Percentiles rank a stretch among this genome's conserved stretches.
Conservation (phyloP, 2,888 invertebrate species). For the Athripsodes cinereus region DNA sequence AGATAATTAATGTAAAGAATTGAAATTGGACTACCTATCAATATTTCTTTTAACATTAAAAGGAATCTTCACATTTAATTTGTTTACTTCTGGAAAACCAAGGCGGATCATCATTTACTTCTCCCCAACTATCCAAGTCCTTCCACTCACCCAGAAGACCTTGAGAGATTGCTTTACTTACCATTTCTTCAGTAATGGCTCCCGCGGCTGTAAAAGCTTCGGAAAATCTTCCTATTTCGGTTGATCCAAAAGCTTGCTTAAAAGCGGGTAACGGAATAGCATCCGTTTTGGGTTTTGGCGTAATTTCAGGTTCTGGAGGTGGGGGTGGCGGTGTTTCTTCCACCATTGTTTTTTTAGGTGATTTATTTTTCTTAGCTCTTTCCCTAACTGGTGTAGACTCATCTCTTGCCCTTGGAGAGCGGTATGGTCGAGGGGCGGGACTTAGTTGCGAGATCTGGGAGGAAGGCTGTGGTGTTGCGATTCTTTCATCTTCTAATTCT, state of each 20-base stretch:
- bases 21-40: too few relatives aligned
- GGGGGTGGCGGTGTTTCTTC: constrained; percentile 11
- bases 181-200: constrained; percentile 35
- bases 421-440: constrained; percentile 21
- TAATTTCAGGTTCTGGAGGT: constrained; percentile 19
- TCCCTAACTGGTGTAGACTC: constrained; percentile 16
- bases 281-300: constrained; percentile 5
- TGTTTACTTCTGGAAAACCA: constrained; percentile 4
- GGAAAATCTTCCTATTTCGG: constrained; percentile 79
- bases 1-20: too few relatives aligned
- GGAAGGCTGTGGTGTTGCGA: constrained; percentile 5
- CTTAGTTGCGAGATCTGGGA: not conserved
- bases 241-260: constrained; percentile 80
- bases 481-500: constrained; percentile 5
- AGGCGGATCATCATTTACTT: constrained; percentile 5
- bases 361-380: constrained; percentile 21
- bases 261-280: constrained; percentile 66
- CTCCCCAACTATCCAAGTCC: constrained; percentile 6
- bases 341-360: constrained; percentile 25
- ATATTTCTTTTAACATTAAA: constrained; percentile 5
- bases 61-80: constrained; percentile 14
- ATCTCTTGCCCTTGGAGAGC: constrained; percentile 25
- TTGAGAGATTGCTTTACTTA: constrained; percentile 24
- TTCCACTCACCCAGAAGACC: constrained; percentile 16
- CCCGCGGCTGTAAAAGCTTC: constrained; percentile 59